phyloP scores from a whole-genome alignment of 2,797 vertebrate genomes.

The Poeciliopsis infans region DNA sequence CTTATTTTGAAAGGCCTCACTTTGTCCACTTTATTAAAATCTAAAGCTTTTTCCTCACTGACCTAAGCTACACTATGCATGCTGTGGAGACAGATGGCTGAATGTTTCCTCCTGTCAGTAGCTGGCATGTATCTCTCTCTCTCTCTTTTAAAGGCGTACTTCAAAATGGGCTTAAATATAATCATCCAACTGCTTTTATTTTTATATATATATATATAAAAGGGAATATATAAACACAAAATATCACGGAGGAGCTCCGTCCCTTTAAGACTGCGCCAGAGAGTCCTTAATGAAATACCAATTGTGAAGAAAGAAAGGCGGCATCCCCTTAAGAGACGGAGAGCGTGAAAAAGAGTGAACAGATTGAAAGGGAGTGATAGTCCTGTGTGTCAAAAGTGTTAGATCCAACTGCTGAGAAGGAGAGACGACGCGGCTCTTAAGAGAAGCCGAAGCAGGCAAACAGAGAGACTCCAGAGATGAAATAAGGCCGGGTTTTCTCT shows the following conservation, averaged over 20 bases:
- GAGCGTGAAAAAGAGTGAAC: slow-evolving; percentile 42
- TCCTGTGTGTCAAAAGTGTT: slow-evolving; percentile 61
- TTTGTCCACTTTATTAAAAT: neutral
- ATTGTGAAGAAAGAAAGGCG: slow-evolving; percentile 6
- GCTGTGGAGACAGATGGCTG: neutral
- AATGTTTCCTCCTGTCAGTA: neutral
- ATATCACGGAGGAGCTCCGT: slow-evolving; percentile 1
- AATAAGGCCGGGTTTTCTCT: slow-evolving; percentile 24
- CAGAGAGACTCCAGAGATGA: slow-evolving; percentile 33
- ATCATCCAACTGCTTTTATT: neutral
- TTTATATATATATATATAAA: neutral
- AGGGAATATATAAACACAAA: slow-evolving; percentile 5
- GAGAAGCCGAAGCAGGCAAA: slow-evolving; percentile 24
- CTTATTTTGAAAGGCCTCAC: neutral
- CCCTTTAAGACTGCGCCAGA: slow-evolving; percentile 8
- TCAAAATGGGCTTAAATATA: neutral
- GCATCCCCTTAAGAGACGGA: slow-evolving; percentile 36
- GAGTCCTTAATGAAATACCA: slow-evolving; percentile 29
- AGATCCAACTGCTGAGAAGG: slow-evolving; percentile 44
- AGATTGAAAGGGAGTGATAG: slow-evolving; percentile 64
- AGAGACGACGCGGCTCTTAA: slow-evolving; percentile 14
- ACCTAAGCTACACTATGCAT: neutral
- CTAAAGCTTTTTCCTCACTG: neutral
- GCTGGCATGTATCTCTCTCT: neutral
- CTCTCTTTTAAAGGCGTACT: neutral